Conservation (phyloP, 2,888 invertebrate species). For the Aspidiotus rigidus region DNA sequence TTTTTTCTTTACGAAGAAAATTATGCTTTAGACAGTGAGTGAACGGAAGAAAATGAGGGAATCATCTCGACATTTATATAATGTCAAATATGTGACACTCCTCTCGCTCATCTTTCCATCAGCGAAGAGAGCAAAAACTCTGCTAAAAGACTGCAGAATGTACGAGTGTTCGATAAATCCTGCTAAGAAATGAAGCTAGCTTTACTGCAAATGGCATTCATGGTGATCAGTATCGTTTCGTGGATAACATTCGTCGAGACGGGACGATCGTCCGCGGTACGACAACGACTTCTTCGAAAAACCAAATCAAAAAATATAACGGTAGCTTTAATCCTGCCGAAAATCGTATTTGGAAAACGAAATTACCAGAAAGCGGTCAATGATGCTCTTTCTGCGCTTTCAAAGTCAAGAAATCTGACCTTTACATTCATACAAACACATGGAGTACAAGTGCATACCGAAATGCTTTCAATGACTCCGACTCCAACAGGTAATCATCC, state of each 20-base stretch:
- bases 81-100: too few species aligned
- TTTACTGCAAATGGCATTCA: neutral
- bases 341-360: conserved; percentile 63
- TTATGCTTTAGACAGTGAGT: too few species aligned
- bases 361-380: conserved; percentile 59
- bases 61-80: too few species aligned
- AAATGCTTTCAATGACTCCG: conserved; percentile 61
- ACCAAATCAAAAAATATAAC: conserved; percentile 41
- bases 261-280: neutral
- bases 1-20: too few species aligned
- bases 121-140: too few species aligned
- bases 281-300: neutral
- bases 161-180: too few species aligned
- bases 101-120: too few species aligned
- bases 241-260: neutral
- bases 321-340: conserved; percentile 65
- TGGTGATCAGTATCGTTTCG: neutral
- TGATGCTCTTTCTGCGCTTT: conserved; percentile 52
- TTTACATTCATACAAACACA: conserved; percentile 56
- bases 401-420: conserved; percentile 48
- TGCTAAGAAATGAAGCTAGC: conserved; percentile 19
- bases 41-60: too few species aligned
- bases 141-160: too few species aligned
- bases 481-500: conserved; percentile 58
- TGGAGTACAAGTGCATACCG: conserved; percentile 53